These are phyloP conservation scores for Eupeodes luniger DNA, from an alignment of 2,888 invertebrate species.

Conservation along the genomic window DNA sequence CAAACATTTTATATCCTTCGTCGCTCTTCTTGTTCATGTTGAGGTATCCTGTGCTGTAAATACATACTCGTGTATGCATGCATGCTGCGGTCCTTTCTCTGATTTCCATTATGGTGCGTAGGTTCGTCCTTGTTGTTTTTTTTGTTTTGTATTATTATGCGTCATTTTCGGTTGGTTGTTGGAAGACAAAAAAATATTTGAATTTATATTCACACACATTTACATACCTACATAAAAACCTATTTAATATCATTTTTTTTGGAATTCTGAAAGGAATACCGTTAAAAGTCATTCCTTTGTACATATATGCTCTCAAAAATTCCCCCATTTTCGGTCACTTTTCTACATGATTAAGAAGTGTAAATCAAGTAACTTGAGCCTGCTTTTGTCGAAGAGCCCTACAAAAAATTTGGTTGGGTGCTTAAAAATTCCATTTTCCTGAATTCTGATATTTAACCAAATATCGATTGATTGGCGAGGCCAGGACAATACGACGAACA, in stretches of 20 bases:
- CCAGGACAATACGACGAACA: not conserved
- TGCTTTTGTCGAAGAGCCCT: constrained; percentile 54
- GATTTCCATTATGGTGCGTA: constrained; percentile 12
- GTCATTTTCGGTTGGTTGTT: constrained; percentile 2
- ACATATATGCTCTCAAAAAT: not conserved
- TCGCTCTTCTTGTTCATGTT: constrained; percentile 20
- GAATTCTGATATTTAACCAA: constrained; percentile 25
- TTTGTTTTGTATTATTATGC: not conserved
- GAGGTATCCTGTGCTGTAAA: not conserved
- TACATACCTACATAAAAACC: not conserved
- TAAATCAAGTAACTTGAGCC: constrained; percentile 65
- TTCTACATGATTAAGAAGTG: constrained; percentile 37
- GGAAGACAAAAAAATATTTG: not conserved
- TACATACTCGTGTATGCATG: constrained; percentile 7
- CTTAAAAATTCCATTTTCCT: constrained; percentile 50
- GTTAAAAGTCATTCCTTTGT: not conserved
- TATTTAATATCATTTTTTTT: not conserved
- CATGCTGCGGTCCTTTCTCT: constrained; percentile 18
- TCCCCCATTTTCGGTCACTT: constrained; percentile 1
- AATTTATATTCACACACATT: constrained; percentile 1
- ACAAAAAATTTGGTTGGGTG: constrained; percentile 12
- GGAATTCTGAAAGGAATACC: not conserved
- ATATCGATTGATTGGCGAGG: not conserved
- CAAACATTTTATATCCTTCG: constrained; percentile 60
- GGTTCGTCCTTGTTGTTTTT: constrained; percentile 12